These are phyloP conservation scores for Agriopis leucophaearia DNA, from an alignment of 2,888 invertebrate species.

Conservation along the genomic window DNA sequence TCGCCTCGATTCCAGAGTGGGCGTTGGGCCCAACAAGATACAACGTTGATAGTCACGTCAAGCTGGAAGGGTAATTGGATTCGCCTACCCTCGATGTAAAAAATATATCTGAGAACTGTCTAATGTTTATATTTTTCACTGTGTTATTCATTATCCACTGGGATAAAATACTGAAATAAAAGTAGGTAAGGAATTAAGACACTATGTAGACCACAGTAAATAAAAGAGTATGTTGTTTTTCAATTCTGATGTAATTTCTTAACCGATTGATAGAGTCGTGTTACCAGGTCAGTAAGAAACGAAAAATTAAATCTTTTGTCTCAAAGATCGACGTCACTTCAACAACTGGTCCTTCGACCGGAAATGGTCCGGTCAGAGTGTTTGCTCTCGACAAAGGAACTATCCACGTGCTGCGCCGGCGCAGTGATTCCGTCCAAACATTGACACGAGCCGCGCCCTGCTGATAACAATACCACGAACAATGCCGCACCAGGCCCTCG, in stretches of 20 bases:
- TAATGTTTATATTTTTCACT: too few species aligned
- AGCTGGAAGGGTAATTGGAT: too few species aligned
- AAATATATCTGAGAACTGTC: too few species aligned
- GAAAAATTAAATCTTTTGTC: slow-evolving; percentile 9
- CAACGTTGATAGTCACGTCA: too few species aligned
- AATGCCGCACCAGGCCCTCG: slow-evolving; percentile 60
- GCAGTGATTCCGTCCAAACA: slow-evolving; percentile 57
- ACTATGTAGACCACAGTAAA: neutral
- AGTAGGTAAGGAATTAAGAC: too few species aligned
- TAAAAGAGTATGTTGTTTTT: neutral
- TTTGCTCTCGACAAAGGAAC: slow-evolving; percentile 64
- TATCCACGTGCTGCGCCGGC: slow-evolving; percentile 61
- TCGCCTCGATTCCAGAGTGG: too few species aligned
- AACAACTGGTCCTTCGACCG: slow-evolving; percentile 37
- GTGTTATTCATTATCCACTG: too few species aligned
- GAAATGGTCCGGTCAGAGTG: slow-evolving; percentile 55
- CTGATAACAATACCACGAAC: slow-evolving; percentile 76
- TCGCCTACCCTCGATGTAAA: too few species aligned
- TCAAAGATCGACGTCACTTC: slow-evolving; percentile 9
- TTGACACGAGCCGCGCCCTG: slow-evolving; percentile 77
- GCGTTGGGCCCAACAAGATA: too few species aligned
- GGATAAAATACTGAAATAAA: too few species aligned
- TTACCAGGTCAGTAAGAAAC: slow-evolving; percentile 4
- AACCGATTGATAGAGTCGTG: neutral
- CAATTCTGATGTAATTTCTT: neutral